Base-by-base conservation (phyloP, 2,113 vertebrate species). In the Mionectes macconnelli region DNA sequence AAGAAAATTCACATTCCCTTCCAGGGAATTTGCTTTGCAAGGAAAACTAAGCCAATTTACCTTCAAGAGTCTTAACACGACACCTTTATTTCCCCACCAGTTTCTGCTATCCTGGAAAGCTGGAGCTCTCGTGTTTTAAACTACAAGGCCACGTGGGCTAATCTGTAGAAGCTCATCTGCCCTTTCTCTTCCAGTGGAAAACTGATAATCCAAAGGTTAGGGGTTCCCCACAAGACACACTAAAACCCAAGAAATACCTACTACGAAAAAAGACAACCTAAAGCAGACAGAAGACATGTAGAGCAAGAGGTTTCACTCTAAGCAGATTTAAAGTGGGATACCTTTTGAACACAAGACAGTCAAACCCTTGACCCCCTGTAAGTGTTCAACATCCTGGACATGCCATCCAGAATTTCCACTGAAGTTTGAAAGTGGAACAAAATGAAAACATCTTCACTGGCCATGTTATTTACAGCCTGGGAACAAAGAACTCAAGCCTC, bases 401-500 rank as follows among this genome's bases (percentile, higher is more conserved):
- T 24, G 50, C 22, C 59, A 73, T 33, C 53, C 45, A 44, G 45
- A 85, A 69, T 47, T 49, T 76, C 62, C 67, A 80, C 40, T 33
- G n/a, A 83, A 86, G 67, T 68, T 69, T 49, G 44, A 8, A 76
- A 75, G 47, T 11, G 45, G 14, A 96, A 23, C 37, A 62, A 24
- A 83, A 66, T 35, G 63, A 64, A 53, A 79, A 83, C 23, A 73
- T n/a, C 53, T 83, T 73, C 78, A 25, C 28, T 63, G 39, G 17
- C 28, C 33, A 21, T 4, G 18, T 53, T 73, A 79, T 57, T 83
- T 70, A 31, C 82, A 94, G 56, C n/a, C 63, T 84, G 78, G 50
- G 84, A 94, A 96, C 57, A 91, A 89, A 68, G 73, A 95, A 83
- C 79, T 73, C 73, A 73, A 83, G 82, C 63, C 68, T 86, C 82